Evolutionary conservation across 2,113 vertebrate species (phyloP).

Genomic region (Miniopterus natalensis): DNA sequence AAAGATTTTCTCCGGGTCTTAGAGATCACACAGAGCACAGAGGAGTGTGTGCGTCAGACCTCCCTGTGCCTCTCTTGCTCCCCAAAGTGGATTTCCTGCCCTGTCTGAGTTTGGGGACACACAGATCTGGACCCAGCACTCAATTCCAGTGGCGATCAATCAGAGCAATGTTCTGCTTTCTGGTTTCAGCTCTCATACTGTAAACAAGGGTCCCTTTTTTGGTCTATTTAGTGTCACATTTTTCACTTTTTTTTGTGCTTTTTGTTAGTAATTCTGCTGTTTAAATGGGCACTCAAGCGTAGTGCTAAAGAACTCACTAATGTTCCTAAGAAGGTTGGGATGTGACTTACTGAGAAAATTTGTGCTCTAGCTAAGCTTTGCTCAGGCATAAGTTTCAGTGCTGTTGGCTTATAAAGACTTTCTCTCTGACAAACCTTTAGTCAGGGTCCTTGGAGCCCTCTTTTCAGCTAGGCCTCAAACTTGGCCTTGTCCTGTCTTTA

Average conservation of each 20-base stretch:
- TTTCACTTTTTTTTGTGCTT: neutral
- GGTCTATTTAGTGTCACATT: neutral
- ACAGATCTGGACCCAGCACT: neutral
- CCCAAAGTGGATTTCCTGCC: neutral
- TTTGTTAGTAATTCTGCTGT: neutral
- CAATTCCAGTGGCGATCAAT: neutral
- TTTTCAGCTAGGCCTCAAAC: neutral
- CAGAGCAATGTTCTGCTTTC: neutral
- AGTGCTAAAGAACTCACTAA: neutral
- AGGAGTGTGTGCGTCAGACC: neutral
- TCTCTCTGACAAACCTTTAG: neutral
- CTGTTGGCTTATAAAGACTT: neutral
- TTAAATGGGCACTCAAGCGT: neutral
- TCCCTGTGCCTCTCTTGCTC: neutral
- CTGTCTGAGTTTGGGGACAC: neutral
- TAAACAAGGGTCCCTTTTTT: neutral
- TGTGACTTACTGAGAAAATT: neutral
- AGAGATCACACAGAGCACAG: too few species aligned
- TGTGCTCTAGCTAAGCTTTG: neutral
- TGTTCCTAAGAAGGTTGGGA: neutral
- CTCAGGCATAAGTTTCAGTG: neutral
- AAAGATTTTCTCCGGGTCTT: neutral
- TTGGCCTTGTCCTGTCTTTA: neutral
- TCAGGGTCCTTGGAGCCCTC: neutral
- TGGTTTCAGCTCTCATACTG: neutral